Evolutionary conservation across 2,113 vertebrate species (phyloP).

Genomic region (Vulpes lagopus): DNA sequence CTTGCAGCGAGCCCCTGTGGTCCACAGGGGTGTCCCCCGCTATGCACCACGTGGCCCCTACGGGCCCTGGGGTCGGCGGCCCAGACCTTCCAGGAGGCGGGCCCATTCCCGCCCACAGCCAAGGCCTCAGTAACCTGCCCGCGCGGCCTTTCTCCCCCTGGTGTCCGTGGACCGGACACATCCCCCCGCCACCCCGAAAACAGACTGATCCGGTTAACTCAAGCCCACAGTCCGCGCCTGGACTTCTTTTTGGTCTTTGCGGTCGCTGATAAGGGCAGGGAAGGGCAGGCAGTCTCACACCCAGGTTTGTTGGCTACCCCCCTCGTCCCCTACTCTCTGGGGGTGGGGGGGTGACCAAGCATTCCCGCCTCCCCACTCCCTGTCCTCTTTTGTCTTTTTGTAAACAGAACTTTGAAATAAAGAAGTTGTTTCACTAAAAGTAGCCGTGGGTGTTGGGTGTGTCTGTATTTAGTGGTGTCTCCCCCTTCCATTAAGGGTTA

Average conservation of each 20-base stretch:
- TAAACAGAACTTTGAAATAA: slow-evolving; percentile 51
- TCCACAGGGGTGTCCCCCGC: slow-evolving; percentile 56
- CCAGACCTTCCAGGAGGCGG: neutral
- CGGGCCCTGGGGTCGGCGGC: neutral
- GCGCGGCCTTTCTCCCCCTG: neutral
- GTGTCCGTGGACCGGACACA: neutral
- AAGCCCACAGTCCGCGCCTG: neutral
- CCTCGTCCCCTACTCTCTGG: too few relatives aligned
- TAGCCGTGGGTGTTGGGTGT: neutral
- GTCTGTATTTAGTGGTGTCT: neutral
- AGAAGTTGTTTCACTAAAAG: slow-evolving; percentile 10
- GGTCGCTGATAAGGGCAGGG: neutral
- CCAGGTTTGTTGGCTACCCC: neutral
- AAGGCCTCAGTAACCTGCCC: neutral
- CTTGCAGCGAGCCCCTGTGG: neutral
- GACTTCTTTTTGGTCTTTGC: neutral
- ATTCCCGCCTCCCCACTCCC: neutral
- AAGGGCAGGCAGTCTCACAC: neutral
- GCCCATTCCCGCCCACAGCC: neutral
- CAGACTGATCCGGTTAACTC: neutral
- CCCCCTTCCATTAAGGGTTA: neutral
- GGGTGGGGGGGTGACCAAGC: neutral
- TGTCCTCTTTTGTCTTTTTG: slow-evolving; percentile 24
- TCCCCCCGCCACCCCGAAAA: neutral
- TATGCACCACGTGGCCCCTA: neutral